Evolutionary conservation across 2,888 invertebrate species (phyloP).

Genomic region (Nycteola revayana): DNA sequence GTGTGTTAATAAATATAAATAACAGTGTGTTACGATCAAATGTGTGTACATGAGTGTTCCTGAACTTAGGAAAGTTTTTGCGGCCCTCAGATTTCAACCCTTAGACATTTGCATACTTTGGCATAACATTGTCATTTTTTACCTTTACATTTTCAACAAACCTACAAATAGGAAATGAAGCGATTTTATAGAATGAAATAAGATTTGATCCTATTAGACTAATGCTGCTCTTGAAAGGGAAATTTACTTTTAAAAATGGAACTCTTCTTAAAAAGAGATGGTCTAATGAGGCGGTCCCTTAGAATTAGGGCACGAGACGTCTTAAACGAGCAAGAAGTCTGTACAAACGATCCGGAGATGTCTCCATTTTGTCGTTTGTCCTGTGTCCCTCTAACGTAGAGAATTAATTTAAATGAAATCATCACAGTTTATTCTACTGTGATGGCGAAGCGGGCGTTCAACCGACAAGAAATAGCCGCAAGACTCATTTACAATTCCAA

Average conservation of each 20-base stretch:
- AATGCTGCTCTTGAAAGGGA: conserved; percentile 37
- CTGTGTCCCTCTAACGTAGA: conserved; percentile 46
- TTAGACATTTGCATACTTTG: too few species aligned
- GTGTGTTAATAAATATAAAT: too few species aligned
- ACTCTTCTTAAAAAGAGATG: conserved; percentile 33
- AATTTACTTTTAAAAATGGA: conserved; percentile 40
- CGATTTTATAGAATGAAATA: conserved; percentile 30
- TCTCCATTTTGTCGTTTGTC: conserved; percentile 55
- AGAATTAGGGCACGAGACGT: conserved; percentile 39
- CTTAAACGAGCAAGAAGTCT: conserved; percentile 45
- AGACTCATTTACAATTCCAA: conserved; percentile 80
- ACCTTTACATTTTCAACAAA: too few species aligned
- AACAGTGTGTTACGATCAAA: too few species aligned
- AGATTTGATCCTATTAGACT: conserved; percentile 30
- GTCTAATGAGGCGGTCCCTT: conserved; percentile 36
- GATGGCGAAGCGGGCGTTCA: conserved; percentile 66
- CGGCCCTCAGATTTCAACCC: too few species aligned
- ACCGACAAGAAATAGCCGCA: conserved; percentile 74
- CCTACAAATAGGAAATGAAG: too few species aligned
- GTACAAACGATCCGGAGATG: conserved; percentile 49
- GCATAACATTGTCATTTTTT: too few species aligned
- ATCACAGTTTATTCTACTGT: conserved; percentile 76
- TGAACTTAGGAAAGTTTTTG: too few species aligned
- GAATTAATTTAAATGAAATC: conserved; percentile 79
- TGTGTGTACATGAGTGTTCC: too few species aligned